Conservation (phyloP, 2,888 invertebrate genomes). For the Xylophagus ater region DNA sequence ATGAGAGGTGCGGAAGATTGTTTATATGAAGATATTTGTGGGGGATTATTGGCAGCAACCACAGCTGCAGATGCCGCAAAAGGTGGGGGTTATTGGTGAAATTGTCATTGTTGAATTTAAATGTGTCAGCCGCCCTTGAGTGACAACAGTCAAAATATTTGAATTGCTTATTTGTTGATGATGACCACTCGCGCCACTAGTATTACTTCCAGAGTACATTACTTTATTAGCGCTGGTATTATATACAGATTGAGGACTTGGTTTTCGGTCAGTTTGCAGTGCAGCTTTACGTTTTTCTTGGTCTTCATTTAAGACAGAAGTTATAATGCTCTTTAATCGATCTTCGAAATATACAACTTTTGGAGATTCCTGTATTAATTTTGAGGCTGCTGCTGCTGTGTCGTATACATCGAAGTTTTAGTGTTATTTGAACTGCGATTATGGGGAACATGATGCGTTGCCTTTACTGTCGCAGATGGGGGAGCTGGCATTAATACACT, state of each 20-base stretch:
- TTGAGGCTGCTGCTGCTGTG: slow-evolving; percentile 16
- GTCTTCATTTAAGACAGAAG: slow-evolving; percentile 77
- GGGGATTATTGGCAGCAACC: slow-evolving; percentile 18
- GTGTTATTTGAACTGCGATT: slow-evolving; percentile 5
- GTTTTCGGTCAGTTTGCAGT: slow-evolving; percentile 19
- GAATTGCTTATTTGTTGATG: slow-evolving; percentile 22
- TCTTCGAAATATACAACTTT: slow-evolving; percentile 82
- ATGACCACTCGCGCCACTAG: slow-evolving; percentile 37
- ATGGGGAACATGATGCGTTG: slow-evolving; percentile 3
- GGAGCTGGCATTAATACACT: slow-evolving; percentile 39
- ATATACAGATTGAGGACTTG: no score
- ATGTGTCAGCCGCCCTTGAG: slow-evolving; percentile 36
- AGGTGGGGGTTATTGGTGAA: slow-evolving; percentile 34
- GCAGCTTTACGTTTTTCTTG: slow-evolving; percentile 44
- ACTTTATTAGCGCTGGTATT: no score
- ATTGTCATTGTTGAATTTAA: slow-evolving; percentile 37
- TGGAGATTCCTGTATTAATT: slow-evolving; percentile 53
- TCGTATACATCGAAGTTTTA: slow-evolving; percentile 2
- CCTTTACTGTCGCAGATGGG: slow-evolving; percentile 14
- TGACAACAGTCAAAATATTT: slow-evolving; percentile 32
- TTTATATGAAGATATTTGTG: slow-evolving; percentile 11
- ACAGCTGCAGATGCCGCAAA: slow-evolving; percentile 15
- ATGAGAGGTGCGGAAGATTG: slow-evolving; percentile 7
- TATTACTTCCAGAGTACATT: slow-evolving; percentile 24
- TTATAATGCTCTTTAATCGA: slow-evolving; percentile 75